Percentiles rank a stretch among this genome's conserved stretches.
These are phyloP conservation scores for Piprites chloris DNA, from an alignment of 2,113 vertebrate species.

Conservation along the genomic window DNA sequence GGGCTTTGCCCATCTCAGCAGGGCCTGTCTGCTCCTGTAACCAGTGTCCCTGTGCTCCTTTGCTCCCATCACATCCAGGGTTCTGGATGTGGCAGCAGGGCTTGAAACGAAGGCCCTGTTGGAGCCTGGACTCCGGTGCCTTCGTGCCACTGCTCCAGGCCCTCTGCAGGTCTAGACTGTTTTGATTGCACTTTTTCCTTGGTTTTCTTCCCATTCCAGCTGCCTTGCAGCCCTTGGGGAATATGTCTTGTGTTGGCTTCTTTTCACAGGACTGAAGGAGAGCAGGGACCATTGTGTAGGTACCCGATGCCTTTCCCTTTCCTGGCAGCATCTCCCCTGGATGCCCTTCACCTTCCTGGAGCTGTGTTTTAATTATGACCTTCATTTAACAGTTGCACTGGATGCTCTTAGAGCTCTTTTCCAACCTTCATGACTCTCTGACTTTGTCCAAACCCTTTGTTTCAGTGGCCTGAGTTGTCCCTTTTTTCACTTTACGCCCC, in stretches of 20 bases:
- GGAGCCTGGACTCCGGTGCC: not conserved
- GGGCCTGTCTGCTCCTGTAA: fast-evolving
- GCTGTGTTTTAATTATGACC: not conserved
- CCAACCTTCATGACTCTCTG: not conserved
- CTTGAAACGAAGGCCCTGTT: not conserved
- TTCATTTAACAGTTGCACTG: not conserved
- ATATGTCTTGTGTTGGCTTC: not conserved
- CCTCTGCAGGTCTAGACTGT: not conserved
- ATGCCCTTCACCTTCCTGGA: not conserved
- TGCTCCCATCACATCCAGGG: not conserved
- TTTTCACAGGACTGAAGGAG: fast-evolving
- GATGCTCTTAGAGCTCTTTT: not conserved
- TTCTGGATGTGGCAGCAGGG: not conserved
- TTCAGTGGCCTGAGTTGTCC: not conserved
- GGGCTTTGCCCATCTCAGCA: not conserved
- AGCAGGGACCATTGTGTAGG: not conserved
- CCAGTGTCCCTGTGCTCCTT: not conserved
- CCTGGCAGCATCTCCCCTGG: not conserved
- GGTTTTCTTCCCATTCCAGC: not conserved
- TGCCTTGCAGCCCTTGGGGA: not conserved
- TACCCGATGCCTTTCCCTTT: not conserved
- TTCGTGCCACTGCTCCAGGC: not conserved
- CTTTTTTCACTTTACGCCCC: not conserved
- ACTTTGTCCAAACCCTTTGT: not conserved
- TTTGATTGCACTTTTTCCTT: not conserved